Percentiles rank a stretch among this genome's conserved stretches.
phyloP scores from a whole-genome alignment of 1,140 invertebrate species.

The Neodiprion lecontei region DNA sequence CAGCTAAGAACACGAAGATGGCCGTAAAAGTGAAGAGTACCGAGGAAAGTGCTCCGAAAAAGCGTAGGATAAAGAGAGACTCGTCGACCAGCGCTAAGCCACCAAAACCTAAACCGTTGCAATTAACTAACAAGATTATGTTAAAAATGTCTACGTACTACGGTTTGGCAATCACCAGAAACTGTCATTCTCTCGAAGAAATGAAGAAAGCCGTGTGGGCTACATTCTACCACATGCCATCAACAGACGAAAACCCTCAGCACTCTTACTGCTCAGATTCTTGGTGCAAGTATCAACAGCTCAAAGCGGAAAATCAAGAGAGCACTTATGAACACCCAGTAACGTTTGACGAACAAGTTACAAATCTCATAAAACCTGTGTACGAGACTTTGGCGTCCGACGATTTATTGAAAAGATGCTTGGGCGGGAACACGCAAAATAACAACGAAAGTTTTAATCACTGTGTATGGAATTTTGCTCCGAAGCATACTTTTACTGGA shows the following conservation, averaged over 20 bases:
- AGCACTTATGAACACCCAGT: slow-evolving; percentile 14
- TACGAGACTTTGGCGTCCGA: too few relatives aligned
- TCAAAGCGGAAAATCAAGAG: not conserved
- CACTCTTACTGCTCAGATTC: slow-evolving; percentile 19
- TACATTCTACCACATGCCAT: slow-evolving; percentile 11
- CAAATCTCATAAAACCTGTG: not conserved
- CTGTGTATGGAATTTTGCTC: not conserved
- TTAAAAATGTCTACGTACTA: slow-evolving; percentile 12
- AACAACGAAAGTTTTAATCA: too few relatives aligned
- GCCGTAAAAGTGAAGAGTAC: not conserved
- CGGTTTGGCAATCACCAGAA: not conserved
- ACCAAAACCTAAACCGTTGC: not conserved
- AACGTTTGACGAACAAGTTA: slow-evolving; percentile 1
- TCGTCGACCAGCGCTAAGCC: too few relatives aligned
- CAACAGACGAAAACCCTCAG: not conserved
- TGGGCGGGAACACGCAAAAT: too few relatives aligned
- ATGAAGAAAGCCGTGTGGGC: not conserved
- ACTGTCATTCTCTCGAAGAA: too few relatives aligned
- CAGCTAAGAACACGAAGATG: slow-evolving; percentile 11
- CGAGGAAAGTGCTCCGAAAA: too few relatives aligned
- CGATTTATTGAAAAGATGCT: too few relatives aligned
- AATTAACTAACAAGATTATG: slow-evolving; percentile 10
- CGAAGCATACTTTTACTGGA: too few relatives aligned
- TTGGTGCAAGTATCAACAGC: slow-evolving; percentile 20
- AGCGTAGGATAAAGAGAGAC: too few relatives aligned